Base-by-base conservation (phyloP, 2,888 invertebrate species). In the Pycnomerus fuliginosus region DNA sequence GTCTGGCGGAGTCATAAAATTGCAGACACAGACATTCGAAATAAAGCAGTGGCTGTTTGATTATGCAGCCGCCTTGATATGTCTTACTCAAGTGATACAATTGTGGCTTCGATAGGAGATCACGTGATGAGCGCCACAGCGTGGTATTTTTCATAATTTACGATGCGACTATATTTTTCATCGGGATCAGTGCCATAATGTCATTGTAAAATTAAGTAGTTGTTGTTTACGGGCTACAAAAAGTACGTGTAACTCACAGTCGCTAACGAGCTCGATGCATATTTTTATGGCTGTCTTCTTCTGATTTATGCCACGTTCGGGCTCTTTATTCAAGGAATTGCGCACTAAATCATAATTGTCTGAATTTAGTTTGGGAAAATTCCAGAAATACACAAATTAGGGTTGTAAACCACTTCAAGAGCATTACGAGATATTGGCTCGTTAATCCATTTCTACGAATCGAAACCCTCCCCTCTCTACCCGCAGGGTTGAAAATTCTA, bases 161-260 rank as follows among this genome's bases (percentile, higher is more conserved):
- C 55, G 44, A 46, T 29, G 27, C 32, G 49, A 44, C 45, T 45
- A 52, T 48, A 56, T 60, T 61, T 64, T 60, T 61, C 57, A 56
- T 53, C 48, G 44, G 55, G 60, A 65, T 62, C 61, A 60, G 61
- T 62, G 63, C 64, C 62, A 61, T 60, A 63, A 63, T 62, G 67
- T 66, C 67, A 63, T 55, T 58, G 62, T 55, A 37, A 64, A 67
- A 67, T 67, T 67, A 66, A 67, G 64, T 63, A 62, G 62, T 60
- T 53, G 61, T 65, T 65, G 64, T 66, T 67, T 66, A 65, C 60
- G 60, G 60, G 48, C 52, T 56, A 53, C 55, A 56, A 61, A 64
- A 59, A 57, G 48, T 48, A 16, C 45, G 50, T 51, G 57, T 61
- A 58, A 60, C 52, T 61, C 60, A 61, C 59, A 43, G 48, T 50